A percentile compares a stretch with the other conserved stretches of the same genome.
phyloP scores from a whole-genome alignment of 2,113 vertebrate genomes.

The Saccopteryx leptura region DNA sequence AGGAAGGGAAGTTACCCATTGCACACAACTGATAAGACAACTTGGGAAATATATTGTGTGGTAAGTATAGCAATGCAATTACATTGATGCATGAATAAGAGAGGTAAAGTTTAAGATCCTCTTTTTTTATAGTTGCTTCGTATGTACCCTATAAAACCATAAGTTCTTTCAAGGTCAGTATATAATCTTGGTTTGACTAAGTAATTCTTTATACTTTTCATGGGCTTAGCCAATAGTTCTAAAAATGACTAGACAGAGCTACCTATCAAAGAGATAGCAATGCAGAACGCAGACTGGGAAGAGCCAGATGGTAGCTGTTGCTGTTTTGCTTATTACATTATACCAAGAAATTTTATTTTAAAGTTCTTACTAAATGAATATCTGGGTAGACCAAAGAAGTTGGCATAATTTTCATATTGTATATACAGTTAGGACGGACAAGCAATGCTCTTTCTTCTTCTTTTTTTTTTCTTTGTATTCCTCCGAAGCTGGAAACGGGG shows the following conservation, averaged over 20 bases:
- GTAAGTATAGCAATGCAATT: slow-evolving; percentile 53
- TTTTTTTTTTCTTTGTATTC: no score
- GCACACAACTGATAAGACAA: neutral
- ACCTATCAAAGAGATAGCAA: slow-evolving; percentile 47
- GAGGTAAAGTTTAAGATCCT: neutral
- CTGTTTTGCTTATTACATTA: slow-evolving; percentile 10
- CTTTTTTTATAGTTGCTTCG: slow-evolving; percentile 13
- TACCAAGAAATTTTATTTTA: slow-evolving; percentile 43
- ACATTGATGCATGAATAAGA: slow-evolving; percentile 22
- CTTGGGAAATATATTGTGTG: slow-evolving; percentile 7
- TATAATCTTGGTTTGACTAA: slow-evolving; percentile 47
- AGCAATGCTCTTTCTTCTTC: neutral
- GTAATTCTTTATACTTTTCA: slow-evolving; percentile 47
- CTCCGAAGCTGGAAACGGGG: no score
- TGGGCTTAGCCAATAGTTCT: slow-evolving; percentile 20
- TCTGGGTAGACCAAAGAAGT: neutral
- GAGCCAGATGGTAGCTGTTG: neutral
- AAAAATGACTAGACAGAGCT: neutral
- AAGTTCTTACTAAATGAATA: neutral
- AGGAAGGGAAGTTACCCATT: neutral
- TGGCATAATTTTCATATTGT: slow-evolving; percentile 21
- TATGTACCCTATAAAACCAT: neutral
- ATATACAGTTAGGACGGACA: neutral
- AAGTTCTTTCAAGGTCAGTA: slow-evolving; percentile 5
- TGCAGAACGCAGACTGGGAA: slow-evolving; percentile 23